phyloP scores from a whole-genome alignment of 2,113 vertebrate genomes.

The Camelus bactrianus region DNA sequence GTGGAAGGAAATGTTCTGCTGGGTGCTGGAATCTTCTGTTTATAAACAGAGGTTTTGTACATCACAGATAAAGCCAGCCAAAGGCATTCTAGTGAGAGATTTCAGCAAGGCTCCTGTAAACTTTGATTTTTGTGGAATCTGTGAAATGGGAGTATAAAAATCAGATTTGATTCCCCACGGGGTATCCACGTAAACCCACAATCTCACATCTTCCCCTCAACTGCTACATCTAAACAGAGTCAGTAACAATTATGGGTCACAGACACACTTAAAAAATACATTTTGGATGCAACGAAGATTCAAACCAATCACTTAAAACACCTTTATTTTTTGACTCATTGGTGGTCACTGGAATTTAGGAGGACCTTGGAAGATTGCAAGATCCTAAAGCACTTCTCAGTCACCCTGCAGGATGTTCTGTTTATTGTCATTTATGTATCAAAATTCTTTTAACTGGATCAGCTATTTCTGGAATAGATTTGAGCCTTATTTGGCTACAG shows the following conservation, averaged over 20 bases:
- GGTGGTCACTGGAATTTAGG: not conserved
- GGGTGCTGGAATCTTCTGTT: not conserved
- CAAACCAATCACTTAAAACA: not conserved
- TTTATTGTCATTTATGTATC: not conserved
- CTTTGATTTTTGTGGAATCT: not conserved
- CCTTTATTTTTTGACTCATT: not conserved
- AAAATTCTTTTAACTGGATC: not conserved
- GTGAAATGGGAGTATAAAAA: not conserved
- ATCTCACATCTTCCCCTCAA: not conserved
- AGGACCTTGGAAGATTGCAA: not conserved
- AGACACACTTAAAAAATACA: not conserved
- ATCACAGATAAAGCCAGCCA: not conserved
- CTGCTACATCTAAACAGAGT: fast-evolving
- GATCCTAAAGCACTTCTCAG: not conserved
- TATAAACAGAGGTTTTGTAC: not conserved
- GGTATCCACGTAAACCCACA: not conserved
- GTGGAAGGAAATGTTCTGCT: not conserved
- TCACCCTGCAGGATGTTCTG: too few species aligned
- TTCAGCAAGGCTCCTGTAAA: not conserved
- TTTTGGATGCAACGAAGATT: not conserved
- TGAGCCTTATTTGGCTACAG: not conserved
- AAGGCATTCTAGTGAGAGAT: fast-evolving
- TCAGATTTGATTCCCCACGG: not conserved
- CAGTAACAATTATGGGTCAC: not conserved
- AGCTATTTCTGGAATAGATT: not conserved